Base-by-base conservation (phyloP, 35 echinoderm and acorn worm genomes). In the Apostichopus japonicus region DNA sequence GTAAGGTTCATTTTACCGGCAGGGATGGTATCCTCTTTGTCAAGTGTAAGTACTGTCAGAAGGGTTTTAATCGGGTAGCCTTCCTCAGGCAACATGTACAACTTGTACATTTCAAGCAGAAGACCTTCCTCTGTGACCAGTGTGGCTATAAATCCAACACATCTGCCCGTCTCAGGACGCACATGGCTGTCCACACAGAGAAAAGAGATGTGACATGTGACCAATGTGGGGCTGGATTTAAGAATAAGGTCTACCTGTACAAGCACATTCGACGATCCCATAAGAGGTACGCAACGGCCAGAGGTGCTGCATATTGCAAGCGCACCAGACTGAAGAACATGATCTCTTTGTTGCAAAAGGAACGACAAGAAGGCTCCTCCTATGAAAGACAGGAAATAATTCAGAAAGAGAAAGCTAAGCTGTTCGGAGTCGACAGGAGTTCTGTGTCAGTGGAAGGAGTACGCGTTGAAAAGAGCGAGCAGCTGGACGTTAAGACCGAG, bases 141-240 rank as follows among this genome's bases (percentile, higher is more conserved):
- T 91, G 90, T 24, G 90, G 90, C 1, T 91, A 91, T 55, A 91
- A 79, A n/a, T 77, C 90, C 6, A 91, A 79, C 90, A 91, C 90
- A 4, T 78, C 71, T 24, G 90, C 90, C 19, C 90, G 90, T 77
- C 52, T 91, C 65, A 91, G 77, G 53, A 91, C 76, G 9, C 90
- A 91, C 73, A 91, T 91, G 90, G 90, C 90, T 25, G 90, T 91
- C 6, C 90, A 91, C 76, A 91, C 90, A 58, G 90, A 91, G 90
- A 67, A 78, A 33, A 91, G 90, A 58, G 77, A 91, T 51, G 54
- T 79, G 0, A 55, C 23, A 24, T 91, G 90, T 79, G 90, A 91
- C n/a, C 72, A 91, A 53, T 91, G 90, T 79, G 90, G 90, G 54
- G 90, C 71, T 52, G 90, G 72, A 72, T 91, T 91, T 21, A 91